Base-by-base conservation (phyloP, 2,113 vertebrate species). In the Macquaria australasica region DNA sequence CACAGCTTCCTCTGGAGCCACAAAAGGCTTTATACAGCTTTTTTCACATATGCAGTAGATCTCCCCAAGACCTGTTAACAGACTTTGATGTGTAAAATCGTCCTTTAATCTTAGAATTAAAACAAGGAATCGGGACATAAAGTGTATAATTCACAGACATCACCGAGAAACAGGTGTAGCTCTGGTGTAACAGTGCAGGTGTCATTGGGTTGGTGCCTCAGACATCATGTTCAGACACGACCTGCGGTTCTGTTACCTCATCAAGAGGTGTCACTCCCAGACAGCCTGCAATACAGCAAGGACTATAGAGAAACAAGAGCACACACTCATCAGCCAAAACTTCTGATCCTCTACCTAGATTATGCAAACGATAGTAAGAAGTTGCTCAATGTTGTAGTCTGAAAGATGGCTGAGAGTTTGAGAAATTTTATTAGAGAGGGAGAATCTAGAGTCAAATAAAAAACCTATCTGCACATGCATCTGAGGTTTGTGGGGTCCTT, bases 161-260 rank as follows among this genome's bases (percentile, higher is more conserved):
- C 56, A 48, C 45, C 71, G 58, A 50, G 37, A 82, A 74, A 84
- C 77, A 86, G 71, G 82, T 88, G 86, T 84, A 64, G 25, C 48
- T 60, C 23, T 76, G 53, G 58, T 73, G 31, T 43, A 75, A 64
- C 62, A 79, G 60, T 55, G 64, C 87, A 87, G 88, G 86, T 93
- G 88, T 87, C 79, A 75, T 55, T 48, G 71, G 80, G 79, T 74
- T 68, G 73, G 77, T 84, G 88, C 62, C 55, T 80, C 53, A 66
- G 55, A 53, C 67, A 25, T 78, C 93, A 15, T 90, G 93, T 90
- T 86, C 39, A 8, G 41, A 87, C 93, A 84, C 6, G 91, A 68
- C 72, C 83, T 10, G 55, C 4, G 69, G 81, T 77, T 79, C 37
- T 83, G 62, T 89, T 79, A 59, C 62, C 75, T 90, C 88, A 89